Evolutionary conservation across 2,888 invertebrate genomes (phyloP).

Genomic region (Cartodere bifasciata): DNA sequence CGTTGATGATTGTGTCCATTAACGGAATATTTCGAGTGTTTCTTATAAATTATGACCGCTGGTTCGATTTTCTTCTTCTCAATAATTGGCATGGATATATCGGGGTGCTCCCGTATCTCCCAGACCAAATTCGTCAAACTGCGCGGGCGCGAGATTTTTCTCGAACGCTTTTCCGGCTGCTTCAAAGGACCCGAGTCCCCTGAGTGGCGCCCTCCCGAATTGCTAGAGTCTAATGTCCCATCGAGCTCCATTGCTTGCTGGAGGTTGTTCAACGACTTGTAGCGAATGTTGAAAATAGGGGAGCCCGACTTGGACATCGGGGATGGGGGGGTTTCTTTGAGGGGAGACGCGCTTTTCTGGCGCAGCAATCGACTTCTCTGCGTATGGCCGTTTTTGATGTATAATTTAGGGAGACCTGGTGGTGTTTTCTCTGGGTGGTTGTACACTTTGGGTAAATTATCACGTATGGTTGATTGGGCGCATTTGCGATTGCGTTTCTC

Average conservation of each 20-base stretch:
- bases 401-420: constrained; percentile 59
- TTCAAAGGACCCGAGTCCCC: constrained; percentile 68
- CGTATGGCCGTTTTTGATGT: constrained; percentile 61
- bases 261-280: constrained; percentile 56
- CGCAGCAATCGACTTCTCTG: constrained; percentile 52
- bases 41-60: constrained; percentile 36
- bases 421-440: constrained; percentile 45
- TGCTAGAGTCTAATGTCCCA: constrained; percentile 80
- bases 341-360: constrained; percentile 58
- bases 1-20: constrained; percentile 31
- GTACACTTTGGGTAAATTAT: constrained; percentile 39
- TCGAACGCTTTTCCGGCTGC: constrained; percentile 69
- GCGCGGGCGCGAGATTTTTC: constrained; percentile 70
- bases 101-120: constrained; percentile 42
- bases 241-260: constrained; percentile 57
- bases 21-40: constrained; percentile 37
- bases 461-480: constrained; percentile 41
- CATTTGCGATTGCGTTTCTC: constrained; percentile 65
- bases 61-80: constrained; percentile 31
- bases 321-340: constrained; percentile 56
- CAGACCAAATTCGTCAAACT: constrained; percentile 80
- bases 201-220: constrained; percentile 76
- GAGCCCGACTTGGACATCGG: constrained; percentile 57
- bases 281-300: constrained; percentile 63
- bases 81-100: constrained; percentile 28